Percentiles rank a stretch among this genome's conserved stretches.
Conservation (phyloP, 2,888 invertebrate genomes). For the Acanthopleura granulata region DNA sequence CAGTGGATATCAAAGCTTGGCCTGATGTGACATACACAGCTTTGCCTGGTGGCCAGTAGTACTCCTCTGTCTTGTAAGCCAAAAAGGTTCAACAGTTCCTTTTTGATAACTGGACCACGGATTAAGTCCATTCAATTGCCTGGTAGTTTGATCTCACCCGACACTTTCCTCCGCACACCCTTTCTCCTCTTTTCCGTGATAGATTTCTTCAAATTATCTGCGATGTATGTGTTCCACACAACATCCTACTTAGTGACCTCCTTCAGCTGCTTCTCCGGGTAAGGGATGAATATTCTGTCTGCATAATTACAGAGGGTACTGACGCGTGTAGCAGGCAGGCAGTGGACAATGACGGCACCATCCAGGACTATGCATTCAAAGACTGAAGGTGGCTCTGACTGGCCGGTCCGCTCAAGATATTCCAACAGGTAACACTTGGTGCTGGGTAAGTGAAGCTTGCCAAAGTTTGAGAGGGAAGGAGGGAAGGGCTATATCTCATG, state of each 20-base stretch:
- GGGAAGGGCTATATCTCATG: conserved; percentile 26
- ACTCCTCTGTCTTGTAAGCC: conserved; percentile 19
- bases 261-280: conserved; percentile 26
- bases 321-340: conserved; percentile 21
- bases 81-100: conserved; percentile 28
- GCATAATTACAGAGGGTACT: conserved; percentile 36
- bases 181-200: conserved; percentile 35
- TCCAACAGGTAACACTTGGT: conserved; percentile 22
- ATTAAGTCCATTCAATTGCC: conserved; percentile 33
- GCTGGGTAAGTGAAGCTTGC: conserved; percentile 25
- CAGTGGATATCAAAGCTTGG: too few species aligned
- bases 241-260: conserved; percentile 30
- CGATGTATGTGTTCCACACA: conserved; percentile 34
- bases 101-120: conserved; percentile 22
- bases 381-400: not conserved
- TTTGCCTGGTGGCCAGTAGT: too few species aligned
- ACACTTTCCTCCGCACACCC: conserved; percentile 28
- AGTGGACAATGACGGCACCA: conserved; percentile 34
- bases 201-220: conserved; percentile 31
- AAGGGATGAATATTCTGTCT: conserved; percentile 26
- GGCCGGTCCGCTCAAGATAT: conserved; percentile 14
- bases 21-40: too few species aligned
- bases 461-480: conserved; percentile 26
- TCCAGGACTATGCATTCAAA: conserved; percentile 27
- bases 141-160: too few species aligned